Evolutionary conservation across 2,113 vertebrate genomes (phyloP).

Genomic region (Dolichallabes microphthalmus): DNA sequence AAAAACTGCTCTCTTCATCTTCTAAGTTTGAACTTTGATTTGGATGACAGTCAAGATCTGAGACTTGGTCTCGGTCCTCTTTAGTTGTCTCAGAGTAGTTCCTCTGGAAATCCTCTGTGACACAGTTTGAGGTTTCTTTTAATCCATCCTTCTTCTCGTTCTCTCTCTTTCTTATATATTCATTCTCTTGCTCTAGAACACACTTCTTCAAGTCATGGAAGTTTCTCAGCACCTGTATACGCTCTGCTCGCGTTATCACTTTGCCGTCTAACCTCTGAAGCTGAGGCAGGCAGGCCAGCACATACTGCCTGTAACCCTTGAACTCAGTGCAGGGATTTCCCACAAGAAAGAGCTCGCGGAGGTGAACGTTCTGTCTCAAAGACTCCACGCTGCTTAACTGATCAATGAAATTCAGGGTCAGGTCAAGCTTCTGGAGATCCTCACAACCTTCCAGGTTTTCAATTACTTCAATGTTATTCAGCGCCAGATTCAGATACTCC

Average conservation of each 20-base stretch:
- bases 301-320: conserved; percentile 83
- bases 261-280: conserved; percentile 85
- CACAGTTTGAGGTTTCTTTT: conserved; percentile 29
- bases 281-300: conserved; percentile 82
- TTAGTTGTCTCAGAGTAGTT: conserved; percentile 41
- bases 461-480: conserved; percentile 96
- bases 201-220: conserved; percentile 68
- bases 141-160: conserved; percentile 75
- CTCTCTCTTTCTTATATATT: conserved; percentile 74
- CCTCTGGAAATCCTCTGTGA: background rate
- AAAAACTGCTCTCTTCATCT: conserved; percentile 78
- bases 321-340: conserved; percentile 90
- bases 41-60: conserved; percentile 27
- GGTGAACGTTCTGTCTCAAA: conserved; percentile 76
- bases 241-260: conserved; percentile 82
- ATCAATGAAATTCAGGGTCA: conserved; percentile 93
- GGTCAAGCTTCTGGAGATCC: conserved; percentile 86
- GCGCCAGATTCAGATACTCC: conserved; percentile 91
- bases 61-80: conserved; percentile 55
- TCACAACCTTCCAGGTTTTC: conserved; percentile 97
- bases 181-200: conserved; percentile 79
- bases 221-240: conserved; percentile 79
- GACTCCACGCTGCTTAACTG: conserved; percentile 79
- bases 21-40: conserved; percentile 17
- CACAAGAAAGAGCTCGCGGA: conserved; percentile 85